Evolutionary conservation across 1,140 invertebrate genomes (phyloP), one percentile per base, ranked within the genome.

Genomic region (Anagrus nilaparvatae): DNA sequence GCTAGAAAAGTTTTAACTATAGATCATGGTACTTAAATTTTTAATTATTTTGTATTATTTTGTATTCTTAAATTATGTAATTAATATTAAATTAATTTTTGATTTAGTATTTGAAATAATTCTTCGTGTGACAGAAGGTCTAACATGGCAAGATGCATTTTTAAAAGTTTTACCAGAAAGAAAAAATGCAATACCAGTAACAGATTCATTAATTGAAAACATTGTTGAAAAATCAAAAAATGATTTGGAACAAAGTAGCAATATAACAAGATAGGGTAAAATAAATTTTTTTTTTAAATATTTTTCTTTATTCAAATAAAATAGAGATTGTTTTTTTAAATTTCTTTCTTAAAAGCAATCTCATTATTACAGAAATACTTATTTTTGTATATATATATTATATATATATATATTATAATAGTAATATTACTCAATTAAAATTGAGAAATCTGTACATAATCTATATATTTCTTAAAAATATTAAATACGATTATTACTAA

Each of bases 1-100:
- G 85, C 87, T 6, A 75, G 94, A 55, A 90, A 90, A 73, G 92
- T 98, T 29, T 74, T 99, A 24, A 92, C 93, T 18, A 86, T 98
- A 45, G 91, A 96, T 71, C 95, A 99, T 73, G 92, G 88, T 90
- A 75, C 64, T 50, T 51, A 53, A 13, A 30, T 30, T 32, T 28
- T 32, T 19, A 51, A 47, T 44, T 45, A 16, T 32, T 38, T 9
- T 13, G 24, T 9, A 5, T 23, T 7, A 16, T 3, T 21, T 20
- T 39, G 7, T 5, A 2, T 42, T 28, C 8, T 10, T 13, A 31
- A n/a, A 36, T 16, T 31, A 24, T 29, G 3, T 6, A 13, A 8
- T 13, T 8, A 21, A 6, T 5, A 27, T 47, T 49, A 41, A 51
- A 51, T 30, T 42, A 20, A 40, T 36, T 40, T 12, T 39, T 47